A percentile compares a stretch with the other conserved stretches of the same genome.
phyloP scores from a whole-genome alignment of 2,113 vertebrate genomes.

The Cryptomyrus ogoouensis region DNA sequence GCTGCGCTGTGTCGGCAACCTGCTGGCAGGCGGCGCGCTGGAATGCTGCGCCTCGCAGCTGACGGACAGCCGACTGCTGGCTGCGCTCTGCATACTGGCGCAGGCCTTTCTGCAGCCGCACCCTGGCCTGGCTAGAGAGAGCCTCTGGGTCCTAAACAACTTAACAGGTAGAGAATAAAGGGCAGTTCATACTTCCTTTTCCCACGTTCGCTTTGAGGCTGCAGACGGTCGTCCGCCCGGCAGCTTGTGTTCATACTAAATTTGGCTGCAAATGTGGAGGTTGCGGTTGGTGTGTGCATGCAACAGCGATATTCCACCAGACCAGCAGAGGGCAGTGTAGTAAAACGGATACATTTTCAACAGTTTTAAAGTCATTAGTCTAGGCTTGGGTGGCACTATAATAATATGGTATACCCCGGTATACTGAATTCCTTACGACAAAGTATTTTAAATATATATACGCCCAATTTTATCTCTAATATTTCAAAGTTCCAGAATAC shows the following conservation, averaged over 20 bases:
- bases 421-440: neutral
- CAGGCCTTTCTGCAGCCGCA: conserved; percentile 63
- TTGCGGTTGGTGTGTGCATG: neutral
- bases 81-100: conserved; percentile 71
- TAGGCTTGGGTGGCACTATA: neutral
- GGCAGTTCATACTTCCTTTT: neutral
- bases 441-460: neutral
- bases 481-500: neutral
- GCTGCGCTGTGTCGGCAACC: conserved; percentile 80
- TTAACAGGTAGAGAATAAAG: conserved; percentile 70
- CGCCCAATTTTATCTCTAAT: neutral
- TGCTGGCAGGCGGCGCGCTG: conserved; percentile 56
- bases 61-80: conserved; percentile 59
- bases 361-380: neutral
- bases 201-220: neutral
- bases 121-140: conserved; percentile 70
- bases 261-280: neutral
- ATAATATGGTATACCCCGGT: neutral
- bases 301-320: neutral
- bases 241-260: neutral
- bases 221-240: neutral
- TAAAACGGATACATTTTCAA: neutral
- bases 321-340: neutral
- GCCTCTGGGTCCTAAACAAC: conserved; percentile 89
- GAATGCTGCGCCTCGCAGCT: conserved; percentile 37